Percentiles rank a stretch among this genome's conserved stretches.
Evolutionary conservation across 2,113 vertebrate species (phyloP).

Genomic region (Heterotis niloticus): DNA sequence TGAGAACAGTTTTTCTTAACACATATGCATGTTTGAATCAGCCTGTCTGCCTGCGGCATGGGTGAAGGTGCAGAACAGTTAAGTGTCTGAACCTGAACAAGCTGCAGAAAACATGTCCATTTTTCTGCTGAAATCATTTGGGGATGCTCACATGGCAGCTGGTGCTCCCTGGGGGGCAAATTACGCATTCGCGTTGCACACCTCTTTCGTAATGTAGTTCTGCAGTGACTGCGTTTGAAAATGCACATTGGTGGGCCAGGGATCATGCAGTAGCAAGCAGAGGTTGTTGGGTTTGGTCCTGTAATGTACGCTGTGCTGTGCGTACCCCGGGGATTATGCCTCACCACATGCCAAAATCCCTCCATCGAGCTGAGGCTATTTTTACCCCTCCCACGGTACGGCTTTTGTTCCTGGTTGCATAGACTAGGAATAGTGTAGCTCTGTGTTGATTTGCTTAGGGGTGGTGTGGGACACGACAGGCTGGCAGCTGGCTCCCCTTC

Average conservation of each 20-base stretch:
- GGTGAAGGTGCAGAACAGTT: background rate
- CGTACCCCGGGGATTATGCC: constrained; percentile 23
- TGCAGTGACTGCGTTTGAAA: background rate
- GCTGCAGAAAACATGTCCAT: background rate
- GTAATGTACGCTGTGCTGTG: background rate
- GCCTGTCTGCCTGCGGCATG: background rate
- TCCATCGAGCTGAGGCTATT: constrained; percentile 36
- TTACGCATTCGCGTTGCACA: background rate
- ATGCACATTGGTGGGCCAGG: background rate
- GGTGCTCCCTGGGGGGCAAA: background rate
- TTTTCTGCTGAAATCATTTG: background rate
- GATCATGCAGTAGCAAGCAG: background rate
- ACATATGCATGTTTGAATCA: background rate
- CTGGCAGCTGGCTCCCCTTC: constrained; percentile 34
- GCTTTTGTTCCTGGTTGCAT: constrained; percentile 37
- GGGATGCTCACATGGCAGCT: background rate
- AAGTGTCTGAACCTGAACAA: constrained; percentile 9
- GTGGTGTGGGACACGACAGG: constrained; percentile 37
- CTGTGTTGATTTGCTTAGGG: constrained; percentile 38
- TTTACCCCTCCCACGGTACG: constrained; percentile 32
- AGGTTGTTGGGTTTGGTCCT: constrained; percentile 1
- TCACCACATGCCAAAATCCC: constrained; percentile 31
- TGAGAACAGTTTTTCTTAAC: too few species aligned
- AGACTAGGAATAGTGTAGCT: constrained; percentile 31
- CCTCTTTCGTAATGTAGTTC: background rate